A percentile compares a stretch with the other conserved stretches of the same genome.
phyloP scores from a whole-genome alignment of 2,113 vertebrate species.

The Oncorhynchus mykiss region DNA sequence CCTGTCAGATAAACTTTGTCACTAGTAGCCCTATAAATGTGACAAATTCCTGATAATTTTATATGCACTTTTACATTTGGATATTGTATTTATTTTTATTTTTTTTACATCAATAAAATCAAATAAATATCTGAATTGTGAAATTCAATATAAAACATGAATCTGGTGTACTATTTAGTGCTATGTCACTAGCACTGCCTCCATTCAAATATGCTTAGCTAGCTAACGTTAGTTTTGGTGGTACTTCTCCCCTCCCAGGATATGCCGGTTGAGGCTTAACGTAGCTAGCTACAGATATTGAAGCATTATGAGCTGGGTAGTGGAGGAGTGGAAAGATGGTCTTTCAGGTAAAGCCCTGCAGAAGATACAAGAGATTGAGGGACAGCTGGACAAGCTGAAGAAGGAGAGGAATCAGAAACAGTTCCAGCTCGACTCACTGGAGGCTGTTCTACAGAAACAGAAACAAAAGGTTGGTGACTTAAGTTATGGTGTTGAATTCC shows the following conservation, averaged over 20 bases:
- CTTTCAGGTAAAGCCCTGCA: constrained; percentile 84
- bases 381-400: constrained; percentile 86
- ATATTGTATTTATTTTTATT: too few species aligned
- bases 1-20: too few species aligned
- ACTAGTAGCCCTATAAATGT: too few species aligned
- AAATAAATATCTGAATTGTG: too few species aligned
- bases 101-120: too few species aligned
- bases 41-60: too few species aligned
- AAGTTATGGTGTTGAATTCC: too few species aligned
- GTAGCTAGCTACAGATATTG: neutral
- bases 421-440: constrained; percentile 87
- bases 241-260: constrained; percentile 3
- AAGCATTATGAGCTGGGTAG: constrained; percentile 85
- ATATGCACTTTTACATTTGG: neutral
- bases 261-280: neutral
- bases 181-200: neutral
- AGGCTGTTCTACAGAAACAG: constrained; percentile 87
- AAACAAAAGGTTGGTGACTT: constrained; percentile 84
- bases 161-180: neutral
- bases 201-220: neutral
- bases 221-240: neutral
- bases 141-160: too few species aligned
- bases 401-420: constrained; percentile 88
- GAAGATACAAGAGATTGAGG: constrained; percentile 90
- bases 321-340: constrained; percentile 95